Evolutionary conservation across 2,797 vertebrate species (phyloP).

Genomic region (Limosa lapponica): DNA sequence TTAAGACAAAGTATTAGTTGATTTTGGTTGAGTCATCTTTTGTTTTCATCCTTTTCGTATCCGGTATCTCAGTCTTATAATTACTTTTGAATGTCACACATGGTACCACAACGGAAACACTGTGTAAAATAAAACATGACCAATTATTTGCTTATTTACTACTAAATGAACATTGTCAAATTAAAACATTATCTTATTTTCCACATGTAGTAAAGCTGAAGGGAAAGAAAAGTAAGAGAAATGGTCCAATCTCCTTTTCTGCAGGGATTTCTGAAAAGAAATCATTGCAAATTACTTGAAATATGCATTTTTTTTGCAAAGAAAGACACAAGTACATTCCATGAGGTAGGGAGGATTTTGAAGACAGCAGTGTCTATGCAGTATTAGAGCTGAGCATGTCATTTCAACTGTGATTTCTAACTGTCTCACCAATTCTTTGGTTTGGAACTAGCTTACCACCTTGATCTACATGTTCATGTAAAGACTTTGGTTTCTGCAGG

Average conservation of each 20-base stretch:
- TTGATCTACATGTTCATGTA: neutral
- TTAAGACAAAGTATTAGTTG: constrained; percentile 29
- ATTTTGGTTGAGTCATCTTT: constrained; percentile 33
- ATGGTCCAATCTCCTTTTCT: neutral
- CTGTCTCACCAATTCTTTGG: neutral
- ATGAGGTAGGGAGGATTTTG: neutral
- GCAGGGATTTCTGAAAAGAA: neutral
- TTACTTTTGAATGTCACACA: constrained; percentile 31
- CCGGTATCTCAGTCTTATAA: neutral
- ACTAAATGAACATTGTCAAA: constrained; percentile 24
- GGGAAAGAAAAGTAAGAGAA: constrained; percentile 1
- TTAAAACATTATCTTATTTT: constrained; percentile 15
- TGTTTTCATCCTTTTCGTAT: constrained; percentile 29
- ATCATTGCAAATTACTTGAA: neutral
- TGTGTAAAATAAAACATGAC: constrained; percentile 41
- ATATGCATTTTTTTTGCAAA: neutral
- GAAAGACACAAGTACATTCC: neutral
- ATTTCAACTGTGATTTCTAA: neutral
- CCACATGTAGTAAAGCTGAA: neutral
- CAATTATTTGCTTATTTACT: constrained; percentile 59
- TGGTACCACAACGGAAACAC: constrained; percentile 20
- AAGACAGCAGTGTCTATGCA: neutral
- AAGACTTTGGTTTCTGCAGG: neutral
- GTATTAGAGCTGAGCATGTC: neutral
- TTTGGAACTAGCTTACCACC: neutral